Evolutionary conservation across 35 echinoderm and acorn worm species (phyloP).

Genomic region (Heliocidaris tuberculata): DNA sequence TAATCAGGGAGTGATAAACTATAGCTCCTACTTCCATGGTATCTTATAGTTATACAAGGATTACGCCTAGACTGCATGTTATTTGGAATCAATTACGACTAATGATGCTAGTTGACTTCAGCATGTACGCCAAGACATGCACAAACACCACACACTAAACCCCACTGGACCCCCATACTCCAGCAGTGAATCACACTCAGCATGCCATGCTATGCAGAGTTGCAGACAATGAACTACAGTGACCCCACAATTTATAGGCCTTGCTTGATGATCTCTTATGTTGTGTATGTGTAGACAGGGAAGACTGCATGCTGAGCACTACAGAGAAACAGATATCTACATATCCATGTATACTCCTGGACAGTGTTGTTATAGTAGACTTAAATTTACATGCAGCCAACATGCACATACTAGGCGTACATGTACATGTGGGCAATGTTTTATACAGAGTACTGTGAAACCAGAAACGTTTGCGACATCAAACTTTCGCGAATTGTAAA

Average conservation of each 20-base stretch:
- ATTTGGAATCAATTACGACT: not conserved
- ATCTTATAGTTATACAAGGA: not conserved
- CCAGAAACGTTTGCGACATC: no score
- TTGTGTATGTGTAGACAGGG: not conserved
- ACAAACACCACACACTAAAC: not conserved
- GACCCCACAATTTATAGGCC: not conserved
- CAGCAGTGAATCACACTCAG: slow-evolving; percentile 35
- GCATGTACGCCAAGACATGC: not conserved
- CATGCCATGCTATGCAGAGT: slow-evolving; percentile 20
- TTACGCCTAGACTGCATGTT: not conserved
- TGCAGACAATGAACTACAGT: slow-evolving; percentile 28
- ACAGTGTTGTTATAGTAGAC: no score
- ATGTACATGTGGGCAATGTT: not conserved
- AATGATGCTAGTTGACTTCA: not conserved
- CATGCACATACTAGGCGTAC: not conserved
- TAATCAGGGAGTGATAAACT: no score
- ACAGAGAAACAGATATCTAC: not conserved
- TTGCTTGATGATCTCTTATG: not conserved
- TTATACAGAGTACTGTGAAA: not conserved
- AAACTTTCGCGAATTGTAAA: no score
- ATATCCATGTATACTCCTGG: not conserved
- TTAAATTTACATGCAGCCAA: no score
- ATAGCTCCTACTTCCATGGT: no score
- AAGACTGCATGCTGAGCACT: not conserved
- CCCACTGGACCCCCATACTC: not conserved